A percentile compares a stretch with the other conserved stretches of the same genome.
Conservation (phyloP, 2,113 vertebrate genomes). For the Lucifuga dentata region DNA sequence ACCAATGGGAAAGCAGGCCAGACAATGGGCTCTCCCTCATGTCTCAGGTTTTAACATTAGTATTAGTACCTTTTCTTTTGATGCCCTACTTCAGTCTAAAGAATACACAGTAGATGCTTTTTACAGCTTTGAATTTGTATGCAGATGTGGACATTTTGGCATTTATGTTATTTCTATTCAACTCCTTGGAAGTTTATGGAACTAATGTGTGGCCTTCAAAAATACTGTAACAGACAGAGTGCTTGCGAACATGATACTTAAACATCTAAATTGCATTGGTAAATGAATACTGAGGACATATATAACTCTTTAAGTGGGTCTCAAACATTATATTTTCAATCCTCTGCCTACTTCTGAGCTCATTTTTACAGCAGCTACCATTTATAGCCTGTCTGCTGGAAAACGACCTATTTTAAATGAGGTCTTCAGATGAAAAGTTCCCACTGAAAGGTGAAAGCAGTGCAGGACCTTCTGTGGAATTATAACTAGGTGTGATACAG, state of each 20-base stretch:
- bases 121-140: slow-evolving; percentile 17
- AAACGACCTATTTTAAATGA: slow-evolving; percentile 64
- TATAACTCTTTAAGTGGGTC: slow-evolving; percentile 46
- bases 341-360: slow-evolving; percentile 50
- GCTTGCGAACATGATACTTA: slow-evolving; percentile 24
- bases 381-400: slow-evolving; percentile 57
- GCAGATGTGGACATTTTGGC: background rate
- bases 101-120: slow-evolving; percentile 14
- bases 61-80: slow-evolving; percentile 11
- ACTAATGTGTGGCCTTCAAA: slow-evolving; percentile 29
- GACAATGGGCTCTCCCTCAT: background rate
- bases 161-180: slow-evolving; percentile 9
- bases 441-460: slow-evolving; percentile 51
- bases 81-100: background rate
- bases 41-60: slow-evolving; percentile 14
- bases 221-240: slow-evolving; percentile 18
- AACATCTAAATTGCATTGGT: slow-evolving; percentile 24
- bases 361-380: slow-evolving; percentile 48
- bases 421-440: slow-evolving; percentile 46
- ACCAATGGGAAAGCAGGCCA: slow-evolving; percentile 9
- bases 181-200: slow-evolving; percentile 21
- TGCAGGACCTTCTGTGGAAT: slow-evolving; percentile 20
- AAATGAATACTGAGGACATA: slow-evolving; percentile 42
- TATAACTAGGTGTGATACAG: slow-evolving; percentile 42
- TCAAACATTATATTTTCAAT: slow-evolving; percentile 53